phyloP scores from a whole-genome alignment of 2,113 vertebrate genomes.

The Fregata magnificens region DNA sequence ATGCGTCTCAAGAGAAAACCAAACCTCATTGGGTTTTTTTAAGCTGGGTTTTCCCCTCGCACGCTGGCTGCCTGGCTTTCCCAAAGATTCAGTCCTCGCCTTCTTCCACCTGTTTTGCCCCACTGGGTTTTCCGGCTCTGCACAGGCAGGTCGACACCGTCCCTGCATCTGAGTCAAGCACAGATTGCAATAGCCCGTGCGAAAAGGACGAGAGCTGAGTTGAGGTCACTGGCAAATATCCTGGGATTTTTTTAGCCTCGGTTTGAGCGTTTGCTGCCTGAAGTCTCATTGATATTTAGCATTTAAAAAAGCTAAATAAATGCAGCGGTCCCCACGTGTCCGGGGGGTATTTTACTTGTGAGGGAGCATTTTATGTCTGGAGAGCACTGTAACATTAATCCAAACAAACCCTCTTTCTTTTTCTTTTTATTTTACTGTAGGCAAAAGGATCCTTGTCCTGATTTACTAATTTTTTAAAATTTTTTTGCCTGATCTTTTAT shows the following conservation, averaged over 20 bases:
- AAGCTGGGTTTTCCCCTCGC: background rate
- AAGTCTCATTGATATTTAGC: background rate
- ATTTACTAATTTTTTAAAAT: background rate
- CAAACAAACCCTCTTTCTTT: background rate
- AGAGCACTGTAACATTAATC: background rate
- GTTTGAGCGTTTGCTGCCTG: background rate
- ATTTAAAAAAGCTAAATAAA: background rate
- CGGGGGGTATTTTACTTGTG: background rate
- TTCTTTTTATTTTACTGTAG: background rate
- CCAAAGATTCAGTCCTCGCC: accelerated
- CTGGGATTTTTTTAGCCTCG: background rate
- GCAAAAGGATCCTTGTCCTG: background rate
- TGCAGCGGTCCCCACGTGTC: accelerated
- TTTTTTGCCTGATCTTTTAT: background rate
- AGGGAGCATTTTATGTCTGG: background rate
- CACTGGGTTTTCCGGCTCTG: accelerated
- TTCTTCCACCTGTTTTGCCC: background rate
- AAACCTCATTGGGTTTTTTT: background rate
- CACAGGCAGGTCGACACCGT: accelerated
- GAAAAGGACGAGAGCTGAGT: background rate
- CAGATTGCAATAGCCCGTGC: background rate
- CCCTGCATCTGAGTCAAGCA: background rate
- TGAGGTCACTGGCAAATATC: background rate
- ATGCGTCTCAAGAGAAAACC: accelerated
- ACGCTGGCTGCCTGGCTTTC: accelerated